A percentile compares a stretch with the other conserved stretches of the same genome.
Evolutionary conservation across 2,113 vertebrate genomes (phyloP).

Genomic region (Pardalotus punctatus): DNA sequence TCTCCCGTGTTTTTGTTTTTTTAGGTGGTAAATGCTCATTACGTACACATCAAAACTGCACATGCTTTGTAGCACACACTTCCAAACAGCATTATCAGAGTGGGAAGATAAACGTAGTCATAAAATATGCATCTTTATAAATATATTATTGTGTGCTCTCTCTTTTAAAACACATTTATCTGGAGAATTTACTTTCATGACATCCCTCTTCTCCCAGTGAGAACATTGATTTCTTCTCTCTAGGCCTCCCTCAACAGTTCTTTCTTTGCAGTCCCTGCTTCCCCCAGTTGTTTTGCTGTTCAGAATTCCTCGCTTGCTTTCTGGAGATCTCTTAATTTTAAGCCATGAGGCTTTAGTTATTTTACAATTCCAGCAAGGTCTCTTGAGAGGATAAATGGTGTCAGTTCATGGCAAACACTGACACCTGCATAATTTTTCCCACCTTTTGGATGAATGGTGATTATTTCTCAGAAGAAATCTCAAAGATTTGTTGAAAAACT

Average conservation of each 20-base stretch:
- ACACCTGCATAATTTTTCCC: constrained; percentile 20
- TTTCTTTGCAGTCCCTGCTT: background rate
- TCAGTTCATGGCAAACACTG: background rate
- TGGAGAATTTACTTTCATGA: background rate
- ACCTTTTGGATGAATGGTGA: background rate
- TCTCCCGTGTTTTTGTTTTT: background rate
- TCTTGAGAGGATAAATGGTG: constrained; percentile 1
- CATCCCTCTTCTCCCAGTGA: background rate
- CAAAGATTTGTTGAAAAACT: constrained; percentile 10
- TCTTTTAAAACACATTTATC: background rate
- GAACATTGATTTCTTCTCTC: background rate
- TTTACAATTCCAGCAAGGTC: background rate
- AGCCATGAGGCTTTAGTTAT: constrained; percentile 2
- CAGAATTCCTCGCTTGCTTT: constrained; percentile 14
- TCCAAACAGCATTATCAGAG: background rate
- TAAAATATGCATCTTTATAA: constrained; percentile 36
- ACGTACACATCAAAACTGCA: background rate
- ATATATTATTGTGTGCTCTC: background rate
- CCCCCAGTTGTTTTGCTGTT: background rate
- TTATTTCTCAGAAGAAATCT: constrained; percentile 29
- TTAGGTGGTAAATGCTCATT: background rate
- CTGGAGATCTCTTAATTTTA: constrained; percentile 38
- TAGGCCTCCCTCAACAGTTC: background rate
- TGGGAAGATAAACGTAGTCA: background rate
- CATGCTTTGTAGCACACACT: background rate